These are phyloP conservation scores for Galerucella calmariensis DNA, from an alignment of 2,888 invertebrate genomes.

Conservation along the genomic window DNA sequence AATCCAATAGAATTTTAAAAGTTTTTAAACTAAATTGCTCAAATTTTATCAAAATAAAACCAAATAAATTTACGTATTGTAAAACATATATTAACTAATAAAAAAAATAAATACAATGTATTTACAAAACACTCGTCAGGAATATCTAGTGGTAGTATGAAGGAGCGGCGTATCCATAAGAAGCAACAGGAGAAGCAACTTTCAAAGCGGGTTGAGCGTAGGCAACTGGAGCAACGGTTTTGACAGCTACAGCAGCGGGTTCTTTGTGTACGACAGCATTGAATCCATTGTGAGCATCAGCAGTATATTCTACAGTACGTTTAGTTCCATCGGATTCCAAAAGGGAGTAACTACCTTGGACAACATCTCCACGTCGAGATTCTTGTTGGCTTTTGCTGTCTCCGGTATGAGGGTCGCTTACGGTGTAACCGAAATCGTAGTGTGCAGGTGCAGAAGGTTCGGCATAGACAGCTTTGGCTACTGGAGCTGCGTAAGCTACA, in stretches of 20 bases:
- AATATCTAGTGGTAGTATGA: not conserved
- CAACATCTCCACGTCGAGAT: constrained; percentile 68
- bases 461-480: constrained; percentile 51
- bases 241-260: constrained; percentile 44
- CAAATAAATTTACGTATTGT: not conserved
- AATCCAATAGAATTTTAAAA: no score
- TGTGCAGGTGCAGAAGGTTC: constrained; percentile 50
- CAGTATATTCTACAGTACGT: constrained; percentile 67
- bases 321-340: constrained; percentile 68
- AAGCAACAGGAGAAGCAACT: not conserved
- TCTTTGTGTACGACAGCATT: constrained; percentile 68
- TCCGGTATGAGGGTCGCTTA: constrained; percentile 61
- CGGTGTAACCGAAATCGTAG: constrained; percentile 53
- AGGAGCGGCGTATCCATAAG: no score
- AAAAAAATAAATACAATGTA: not conserved
- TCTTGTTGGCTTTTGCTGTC: constrained; percentile 72
- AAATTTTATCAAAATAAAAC: not conserved
- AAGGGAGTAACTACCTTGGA: constrained; percentile 67
- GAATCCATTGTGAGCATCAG: constrained; percentile 68
- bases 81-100: not conserved
- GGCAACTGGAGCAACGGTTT: constrained; percentile 46
- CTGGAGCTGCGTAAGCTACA: constrained; percentile 62
- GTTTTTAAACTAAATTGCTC: no score
- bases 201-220: constrained; percentile 15
- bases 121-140: not conserved